Conservation (phyloP, 1,140 invertebrate genomes). For the Drosophila kohkoa region DNA sequence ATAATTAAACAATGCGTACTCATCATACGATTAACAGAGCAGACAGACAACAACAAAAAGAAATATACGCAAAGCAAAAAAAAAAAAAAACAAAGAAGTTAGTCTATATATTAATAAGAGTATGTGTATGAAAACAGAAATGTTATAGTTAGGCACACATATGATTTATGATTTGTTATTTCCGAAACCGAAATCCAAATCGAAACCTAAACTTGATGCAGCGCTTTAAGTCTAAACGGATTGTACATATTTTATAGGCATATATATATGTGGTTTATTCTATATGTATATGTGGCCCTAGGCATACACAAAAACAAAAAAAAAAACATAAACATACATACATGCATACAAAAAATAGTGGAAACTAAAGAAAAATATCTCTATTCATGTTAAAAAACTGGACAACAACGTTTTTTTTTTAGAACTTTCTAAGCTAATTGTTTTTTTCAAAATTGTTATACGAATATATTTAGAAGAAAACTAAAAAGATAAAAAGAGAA, state of each 20-base stretch:
- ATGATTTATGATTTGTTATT: conserved; percentile 16
- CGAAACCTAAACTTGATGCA: not conserved
- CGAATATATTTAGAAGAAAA: conserved; percentile 10
- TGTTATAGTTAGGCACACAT: no score
- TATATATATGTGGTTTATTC: conserved; percentile 14
- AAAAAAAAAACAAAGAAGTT: not conserved
- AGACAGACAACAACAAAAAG: conserved; percentile 4
- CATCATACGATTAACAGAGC: no score
- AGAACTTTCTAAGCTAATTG: conserved; percentile 55
- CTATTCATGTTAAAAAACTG: not conserved
- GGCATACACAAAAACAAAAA: conserved; percentile 11
- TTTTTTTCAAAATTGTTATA: conserved; percentile 50
- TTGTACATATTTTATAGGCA: conserved; percentile 39
- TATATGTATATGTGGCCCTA: conserved; percentile 31
- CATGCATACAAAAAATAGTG: conserved; percentile 20
- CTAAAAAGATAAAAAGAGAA: not conserved
- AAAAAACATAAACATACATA: conserved; percentile 35
- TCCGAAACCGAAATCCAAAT: not conserved
- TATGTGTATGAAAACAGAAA: not conserved
- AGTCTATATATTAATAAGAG: not conserved
- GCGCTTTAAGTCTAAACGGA: conserved; percentile 8
- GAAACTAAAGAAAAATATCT: conserved; percentile 6
- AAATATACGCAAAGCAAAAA: conserved; percentile 19
- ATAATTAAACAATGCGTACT: not conserved
- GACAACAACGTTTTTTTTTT: conserved; percentile 22